These are phyloP conservation scores for Planococcus citri DNA, from an alignment of 1,140 invertebrate genomes.

Conservation along the genomic window DNA sequence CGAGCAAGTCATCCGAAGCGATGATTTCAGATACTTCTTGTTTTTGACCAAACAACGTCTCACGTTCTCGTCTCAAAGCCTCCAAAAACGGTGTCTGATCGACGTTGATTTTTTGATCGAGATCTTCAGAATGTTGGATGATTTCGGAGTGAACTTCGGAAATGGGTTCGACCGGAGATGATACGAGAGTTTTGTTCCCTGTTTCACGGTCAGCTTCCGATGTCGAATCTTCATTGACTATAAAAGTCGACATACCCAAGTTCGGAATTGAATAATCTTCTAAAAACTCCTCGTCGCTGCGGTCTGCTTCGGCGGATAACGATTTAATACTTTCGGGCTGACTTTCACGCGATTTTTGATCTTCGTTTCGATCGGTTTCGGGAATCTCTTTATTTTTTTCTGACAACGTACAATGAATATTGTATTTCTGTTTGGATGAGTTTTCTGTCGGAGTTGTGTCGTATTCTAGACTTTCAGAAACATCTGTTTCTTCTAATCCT, in stretches of 20 bases:
- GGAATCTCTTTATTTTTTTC: not conserved
- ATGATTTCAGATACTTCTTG: not conserved
- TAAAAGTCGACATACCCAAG: not conserved
- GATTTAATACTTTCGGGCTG: not conserved
- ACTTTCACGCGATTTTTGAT: not conserved
- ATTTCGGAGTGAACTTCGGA: not conserved
- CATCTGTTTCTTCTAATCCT: not conserved
- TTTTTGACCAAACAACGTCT: not conserved
- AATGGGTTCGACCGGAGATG: not conserved
- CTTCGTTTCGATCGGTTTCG: not conserved
- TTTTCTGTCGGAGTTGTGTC: not conserved
- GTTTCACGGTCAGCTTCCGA: not conserved
- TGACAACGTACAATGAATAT: not conserved
- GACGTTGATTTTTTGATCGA: not conserved
- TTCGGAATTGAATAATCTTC: slow-evolving; percentile 6
- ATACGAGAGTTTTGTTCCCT: not conserved
- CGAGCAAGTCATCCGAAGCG: not conserved
- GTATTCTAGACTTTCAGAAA: slow-evolving; percentile 11
- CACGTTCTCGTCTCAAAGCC: not conserved
- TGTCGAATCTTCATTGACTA: not conserved
- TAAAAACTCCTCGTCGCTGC: not conserved
- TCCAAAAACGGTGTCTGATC: slow-evolving; percentile 5
- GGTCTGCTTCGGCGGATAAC: not conserved
- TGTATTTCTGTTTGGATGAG: not conserved
- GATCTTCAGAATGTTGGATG: not conserved